Percentiles rank a stretch among this genome's conserved stretches.
Conservation (phyloP, 2,797 vertebrate genomes). For the Merluccius polli region DNA sequence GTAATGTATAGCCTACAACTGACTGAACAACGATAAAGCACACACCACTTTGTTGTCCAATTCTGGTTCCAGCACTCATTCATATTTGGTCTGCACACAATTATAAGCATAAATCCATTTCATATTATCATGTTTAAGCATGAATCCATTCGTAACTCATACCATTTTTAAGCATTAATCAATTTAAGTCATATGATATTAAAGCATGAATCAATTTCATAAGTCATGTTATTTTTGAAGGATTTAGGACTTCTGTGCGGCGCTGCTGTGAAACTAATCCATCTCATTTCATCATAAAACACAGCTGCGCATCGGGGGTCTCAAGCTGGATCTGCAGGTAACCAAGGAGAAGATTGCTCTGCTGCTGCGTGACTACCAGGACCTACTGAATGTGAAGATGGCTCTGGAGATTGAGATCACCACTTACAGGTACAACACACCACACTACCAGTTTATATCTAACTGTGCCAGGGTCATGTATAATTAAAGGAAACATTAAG, state of each 20-base stretch:
- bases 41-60: neutral
- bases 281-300: neutral
- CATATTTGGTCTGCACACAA: neutral
- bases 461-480: neutral
- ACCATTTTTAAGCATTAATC: neutral
- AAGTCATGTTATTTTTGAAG: neutral
- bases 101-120: neutral
- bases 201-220: neutral
- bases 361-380: conserved; percentile 76
- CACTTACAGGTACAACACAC: conserved; percentile 77
- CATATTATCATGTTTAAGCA: neutral
- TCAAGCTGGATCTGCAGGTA: conserved; percentile 71
- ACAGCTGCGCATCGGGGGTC: conserved; percentile 69
- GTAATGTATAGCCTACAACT: conserved; percentile 35
- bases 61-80: neutral
- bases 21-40: no score
- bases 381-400: conserved; percentile 78
- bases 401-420: conserved; percentile 77
- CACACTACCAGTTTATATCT: no score
- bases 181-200: neutral
- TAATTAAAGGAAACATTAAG: neutral
- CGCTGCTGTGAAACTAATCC: conserved; percentile 6
- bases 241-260: neutral
- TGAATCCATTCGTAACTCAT: neutral
- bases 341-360: conserved; percentile 73